A percentile compares a stretch with the other conserved stretches of the same genome.
Evolutionary conservation across 2,888 invertebrate species (phyloP).

Genomic region (Syrphus vitripennis): DNA sequence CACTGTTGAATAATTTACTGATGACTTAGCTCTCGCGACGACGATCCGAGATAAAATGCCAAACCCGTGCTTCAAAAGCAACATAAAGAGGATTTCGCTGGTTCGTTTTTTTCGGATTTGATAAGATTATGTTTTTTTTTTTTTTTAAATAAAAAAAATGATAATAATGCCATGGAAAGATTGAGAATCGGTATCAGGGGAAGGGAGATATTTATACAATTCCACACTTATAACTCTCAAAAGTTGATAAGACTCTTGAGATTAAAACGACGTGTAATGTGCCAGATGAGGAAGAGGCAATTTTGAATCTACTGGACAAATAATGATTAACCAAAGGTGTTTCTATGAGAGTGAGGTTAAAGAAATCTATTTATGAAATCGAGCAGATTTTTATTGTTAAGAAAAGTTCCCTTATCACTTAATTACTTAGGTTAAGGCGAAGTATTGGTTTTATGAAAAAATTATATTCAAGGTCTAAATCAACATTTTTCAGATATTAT

Average conservation of each 20-base stretch:
- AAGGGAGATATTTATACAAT: neutral
- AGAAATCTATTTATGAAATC: neutral
- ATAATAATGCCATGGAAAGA: neutral
- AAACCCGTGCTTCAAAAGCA: slow-evolving; percentile 28
- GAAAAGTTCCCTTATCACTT: neutral
- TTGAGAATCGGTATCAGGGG: neutral
- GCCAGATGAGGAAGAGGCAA: neutral
- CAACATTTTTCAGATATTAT: no score
- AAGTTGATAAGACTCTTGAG: slow-evolving; percentile 1
- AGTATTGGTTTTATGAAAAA: neutral
- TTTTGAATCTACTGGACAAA: neutral
- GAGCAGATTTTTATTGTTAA: neutral
- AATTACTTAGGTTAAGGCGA: neutral
- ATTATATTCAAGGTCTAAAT: neutral
- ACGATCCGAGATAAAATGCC: slow-evolving; percentile 66
- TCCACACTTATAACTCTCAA: neutral
- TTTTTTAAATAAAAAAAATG: neutral
- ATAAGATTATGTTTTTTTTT: slow-evolving; percentile 49
- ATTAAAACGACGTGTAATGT: neutral
- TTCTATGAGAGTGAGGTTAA: neutral
- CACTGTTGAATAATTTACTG: slow-evolving; percentile 35
- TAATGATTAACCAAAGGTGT: neutral
- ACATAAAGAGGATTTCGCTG: slow-evolving; percentile 24
- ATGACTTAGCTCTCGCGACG: slow-evolving; percentile 55
- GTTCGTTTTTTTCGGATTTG: slow-evolving; percentile 42